A percentile compares a stretch with the other conserved stretches of the same genome.
Conservation (phyloP, 2,113 vertebrate species). For the Saiga tatarica region DNA sequence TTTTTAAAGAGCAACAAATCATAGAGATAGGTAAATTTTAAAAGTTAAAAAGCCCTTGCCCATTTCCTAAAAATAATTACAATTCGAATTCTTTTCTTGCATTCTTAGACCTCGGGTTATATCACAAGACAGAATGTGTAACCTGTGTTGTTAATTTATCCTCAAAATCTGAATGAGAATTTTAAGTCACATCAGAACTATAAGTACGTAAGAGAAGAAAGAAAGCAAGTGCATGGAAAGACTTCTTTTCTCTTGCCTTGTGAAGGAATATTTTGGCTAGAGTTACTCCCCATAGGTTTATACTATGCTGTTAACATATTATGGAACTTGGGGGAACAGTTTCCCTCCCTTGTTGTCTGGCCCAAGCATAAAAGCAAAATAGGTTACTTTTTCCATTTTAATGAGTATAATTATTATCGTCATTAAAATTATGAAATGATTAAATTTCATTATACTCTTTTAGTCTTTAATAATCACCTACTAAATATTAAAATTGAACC, state of each 20-base stretch:
- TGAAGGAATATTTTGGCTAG: neutral
- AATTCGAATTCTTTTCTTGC: neutral
- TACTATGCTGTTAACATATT: neutral
- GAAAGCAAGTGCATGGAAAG: neutral
- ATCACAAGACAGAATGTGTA: conserved; percentile 32
- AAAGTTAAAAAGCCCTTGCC: neutral
- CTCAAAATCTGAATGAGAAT: neutral
- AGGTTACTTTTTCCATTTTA: neutral
- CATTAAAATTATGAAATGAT: conserved; percentile 44
- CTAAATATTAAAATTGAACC: conserved; percentile 9
- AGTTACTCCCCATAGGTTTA: neutral
- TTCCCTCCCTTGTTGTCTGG: neutral
- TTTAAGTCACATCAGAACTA: neutral
- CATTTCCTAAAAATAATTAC: neutral
- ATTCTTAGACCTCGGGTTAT: neutral
- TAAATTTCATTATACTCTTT: conserved; percentile 27
- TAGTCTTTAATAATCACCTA: conserved; percentile 14
- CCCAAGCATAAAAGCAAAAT: conserved; percentile 22
- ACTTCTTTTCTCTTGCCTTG: neutral
- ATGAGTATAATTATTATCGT: conserved; percentile 8
- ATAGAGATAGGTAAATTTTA: neutral
- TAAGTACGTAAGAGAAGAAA: neutral
- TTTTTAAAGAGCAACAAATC: neutral
- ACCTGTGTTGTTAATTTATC: conserved; percentile 19
- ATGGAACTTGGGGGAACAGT: neutral